Evolutionary conservation across 2,797 vertebrate genomes (phyloP).

Genomic region (Rallus crepitans): DNA sequence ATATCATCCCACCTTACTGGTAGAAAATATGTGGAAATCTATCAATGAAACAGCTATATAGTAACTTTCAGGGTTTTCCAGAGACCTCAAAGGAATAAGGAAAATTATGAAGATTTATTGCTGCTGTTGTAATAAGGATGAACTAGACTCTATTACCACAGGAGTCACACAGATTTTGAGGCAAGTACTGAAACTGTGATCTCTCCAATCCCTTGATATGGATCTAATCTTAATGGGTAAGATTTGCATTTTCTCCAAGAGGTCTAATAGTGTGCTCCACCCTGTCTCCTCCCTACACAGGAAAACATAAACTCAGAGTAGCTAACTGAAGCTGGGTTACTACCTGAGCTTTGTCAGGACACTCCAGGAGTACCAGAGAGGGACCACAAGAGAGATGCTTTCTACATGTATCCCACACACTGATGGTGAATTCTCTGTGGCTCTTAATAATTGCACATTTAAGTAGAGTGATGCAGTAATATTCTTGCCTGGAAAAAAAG

Average conservation of each 20-base stretch:
- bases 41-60: neutral
- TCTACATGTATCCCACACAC: accelerated
- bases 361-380: neutral
- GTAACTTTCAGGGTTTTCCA: neutral
- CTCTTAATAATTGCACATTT: neutral
- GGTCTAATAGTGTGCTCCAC: neutral
- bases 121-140: neutral
- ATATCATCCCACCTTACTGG: neutral
- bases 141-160: neutral
- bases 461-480: neutral
- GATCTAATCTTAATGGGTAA: neutral
- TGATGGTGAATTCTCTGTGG: neutral
- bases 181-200: neutral
- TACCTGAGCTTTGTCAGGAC: neutral
- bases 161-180: neutral
- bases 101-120: neutral
- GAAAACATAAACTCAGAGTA: neutral
- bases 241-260: neutral
- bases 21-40: neutral
- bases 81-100: neutral
- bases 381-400: neutral
- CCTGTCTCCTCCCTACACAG: no score
- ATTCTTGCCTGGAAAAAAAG: neutral
- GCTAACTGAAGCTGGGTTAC: neutral
- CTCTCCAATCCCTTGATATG: accelerated